Percentiles rank a stretch among this genome's conserved stretches.
phyloP scores from a whole-genome alignment of 2,888 invertebrate genomes.

The Nowickia ferox region DNA sequence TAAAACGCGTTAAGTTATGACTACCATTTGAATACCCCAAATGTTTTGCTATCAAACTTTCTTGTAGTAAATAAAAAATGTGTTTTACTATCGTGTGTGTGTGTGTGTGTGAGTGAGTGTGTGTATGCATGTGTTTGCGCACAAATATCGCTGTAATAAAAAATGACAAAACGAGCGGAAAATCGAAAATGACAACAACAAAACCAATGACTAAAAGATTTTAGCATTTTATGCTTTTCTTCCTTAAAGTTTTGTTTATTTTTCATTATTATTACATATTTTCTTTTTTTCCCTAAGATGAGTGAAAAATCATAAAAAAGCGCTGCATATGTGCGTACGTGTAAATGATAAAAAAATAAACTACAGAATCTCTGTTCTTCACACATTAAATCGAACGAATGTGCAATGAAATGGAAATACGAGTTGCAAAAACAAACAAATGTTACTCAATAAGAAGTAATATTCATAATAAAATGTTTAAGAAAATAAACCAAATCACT shows the following conservation, averaged over 20 bases:
- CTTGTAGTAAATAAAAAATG: not conserved
- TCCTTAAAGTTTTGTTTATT: slow-evolving; percentile 3
- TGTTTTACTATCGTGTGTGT: not conserved
- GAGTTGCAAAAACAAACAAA: slow-evolving; percentile 28
- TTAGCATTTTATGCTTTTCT: slow-evolving; percentile 41
- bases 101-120: not conserved
- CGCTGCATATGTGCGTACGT: slow-evolving; percentile 69
- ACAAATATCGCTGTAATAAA: slow-evolving; percentile 30
- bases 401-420: slow-evolving; percentile 62
- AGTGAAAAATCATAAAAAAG: slow-evolving; percentile 34
- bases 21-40: no score
- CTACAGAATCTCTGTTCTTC: slow-evolving; percentile 40
- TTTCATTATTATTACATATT: not conserved
- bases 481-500: slow-evolving; percentile 34
- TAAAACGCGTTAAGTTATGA: no score
- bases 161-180: slow-evolving; percentile 79
- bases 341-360: slow-evolving; percentile 56
- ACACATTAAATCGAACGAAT: slow-evolving; percentile 36
- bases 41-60: no score
- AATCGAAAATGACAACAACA: slow-evolving; percentile 77
- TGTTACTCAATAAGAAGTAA: slow-evolving; percentile 49
- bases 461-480: slow-evolving; percentile 45
- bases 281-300: not conserved
- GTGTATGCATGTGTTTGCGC: not conserved
- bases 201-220: slow-evolving; percentile 67